Percentiles rank a stretch among this genome's conserved stretches.
phyloP scores from a whole-genome alignment of 1,140 invertebrate genomes.

The Sycobia sp. region DNA sequence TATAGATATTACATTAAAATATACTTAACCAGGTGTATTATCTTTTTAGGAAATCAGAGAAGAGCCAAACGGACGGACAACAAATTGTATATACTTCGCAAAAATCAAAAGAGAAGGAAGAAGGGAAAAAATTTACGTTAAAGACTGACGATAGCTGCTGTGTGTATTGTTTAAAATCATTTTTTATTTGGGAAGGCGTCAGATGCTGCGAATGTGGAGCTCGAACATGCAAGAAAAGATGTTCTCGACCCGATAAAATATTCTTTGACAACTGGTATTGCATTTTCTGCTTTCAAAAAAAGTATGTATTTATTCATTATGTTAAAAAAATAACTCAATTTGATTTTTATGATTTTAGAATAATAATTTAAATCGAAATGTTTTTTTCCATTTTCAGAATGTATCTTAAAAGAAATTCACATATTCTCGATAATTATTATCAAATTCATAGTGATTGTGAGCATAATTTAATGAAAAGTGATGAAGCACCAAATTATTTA shows the following conservation, averaged over 20 bases:
- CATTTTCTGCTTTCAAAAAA: constrained; percentile 54
- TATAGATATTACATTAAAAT: too few relatives aligned
- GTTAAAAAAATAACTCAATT: too few relatives aligned
- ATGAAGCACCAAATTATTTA: too few relatives aligned
- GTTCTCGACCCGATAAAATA: constrained; percentile 46
- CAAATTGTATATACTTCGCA: not conserved
- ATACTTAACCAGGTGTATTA: too few relatives aligned
- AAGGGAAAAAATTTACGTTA: not conserved
- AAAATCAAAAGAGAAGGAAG: not conserved
- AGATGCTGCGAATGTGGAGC: constrained; percentile 51
- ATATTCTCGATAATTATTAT: not conserved
- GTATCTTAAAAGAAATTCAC: not conserved
- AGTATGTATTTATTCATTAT: constrained; percentile 42
- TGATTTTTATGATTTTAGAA: too few relatives aligned
- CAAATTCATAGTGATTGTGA: too few relatives aligned
- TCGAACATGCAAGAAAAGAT: constrained; percentile 48
- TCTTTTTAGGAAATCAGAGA: too few relatives aligned
- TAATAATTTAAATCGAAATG: too few relatives aligned
- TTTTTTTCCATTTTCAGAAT: not conserved
- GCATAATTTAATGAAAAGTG: too few relatives aligned
- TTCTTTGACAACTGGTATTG: constrained; percentile 48
- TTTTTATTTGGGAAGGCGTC: constrained; percentile 44
- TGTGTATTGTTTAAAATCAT: constrained; percentile 54
- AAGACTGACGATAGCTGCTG: constrained; percentile 46
- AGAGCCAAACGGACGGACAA: not conserved